These are phyloP conservation scores for Naja naja DNA, from an alignment of 2,113 vertebrate genomes.

Conservation along the genomic window DNA sequence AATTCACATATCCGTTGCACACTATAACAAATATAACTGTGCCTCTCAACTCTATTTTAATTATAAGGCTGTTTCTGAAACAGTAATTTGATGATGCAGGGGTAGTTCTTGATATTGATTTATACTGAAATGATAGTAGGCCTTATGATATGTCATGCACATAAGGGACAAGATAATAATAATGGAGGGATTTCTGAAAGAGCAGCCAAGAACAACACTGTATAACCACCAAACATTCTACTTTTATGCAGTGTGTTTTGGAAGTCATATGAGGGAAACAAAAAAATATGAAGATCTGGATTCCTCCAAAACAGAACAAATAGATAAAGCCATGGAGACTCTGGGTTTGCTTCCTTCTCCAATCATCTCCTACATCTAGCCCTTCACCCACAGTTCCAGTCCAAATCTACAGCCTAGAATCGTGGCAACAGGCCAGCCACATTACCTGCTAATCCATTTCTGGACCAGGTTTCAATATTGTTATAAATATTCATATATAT, in stretches of 20 bases:
- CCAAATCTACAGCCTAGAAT: constrained; percentile 41
- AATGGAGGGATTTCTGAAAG: constrained; percentile 27
- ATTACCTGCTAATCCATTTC: constrained; percentile 70
- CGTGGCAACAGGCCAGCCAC: constrained; percentile 67
- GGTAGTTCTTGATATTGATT: constrained; percentile 16
- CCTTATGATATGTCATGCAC: not conserved
- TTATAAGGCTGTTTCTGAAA: constrained; percentile 7
- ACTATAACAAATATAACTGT: not conserved
- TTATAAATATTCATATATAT: constrained; percentile 78
- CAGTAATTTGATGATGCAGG: not conserved
- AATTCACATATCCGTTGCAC: not conserved
- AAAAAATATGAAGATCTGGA: constrained; percentile 51
- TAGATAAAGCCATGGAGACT: constrained; percentile 44
- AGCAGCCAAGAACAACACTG: constrained; percentile 27
- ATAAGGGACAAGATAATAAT: constrained; percentile 10
- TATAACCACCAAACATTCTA: constrained; percentile 26
- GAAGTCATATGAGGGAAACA: constrained; percentile 26
- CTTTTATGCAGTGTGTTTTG: constrained; percentile 34
- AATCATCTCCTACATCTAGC: not conserved
- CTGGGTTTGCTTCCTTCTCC: constrained; percentile 42
- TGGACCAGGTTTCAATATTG: constrained; percentile 63
- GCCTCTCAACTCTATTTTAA: not conserved
- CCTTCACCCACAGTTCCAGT: not conserved
- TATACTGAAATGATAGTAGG: constrained; percentile 12
- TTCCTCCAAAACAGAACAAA: constrained; percentile 59